phyloP scores from a whole-genome alignment of 2,888 invertebrate genomes.

The Drosophila planitibia region DNA sequence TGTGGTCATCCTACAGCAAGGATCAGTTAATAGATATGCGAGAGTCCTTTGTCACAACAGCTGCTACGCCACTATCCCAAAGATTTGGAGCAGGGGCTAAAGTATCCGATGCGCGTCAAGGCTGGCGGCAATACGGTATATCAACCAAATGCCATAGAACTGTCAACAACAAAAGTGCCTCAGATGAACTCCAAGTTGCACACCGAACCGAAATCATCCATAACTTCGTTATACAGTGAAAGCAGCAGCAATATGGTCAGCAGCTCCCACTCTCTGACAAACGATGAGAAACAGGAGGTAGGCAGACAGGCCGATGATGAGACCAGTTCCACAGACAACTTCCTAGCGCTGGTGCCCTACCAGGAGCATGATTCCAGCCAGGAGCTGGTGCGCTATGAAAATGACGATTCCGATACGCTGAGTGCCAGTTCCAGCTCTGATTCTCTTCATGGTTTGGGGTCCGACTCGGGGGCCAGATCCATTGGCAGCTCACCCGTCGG shows the following conservation, averaged over 20 bases:
- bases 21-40: conserved; percentile 65
- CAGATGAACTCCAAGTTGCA: background rate
- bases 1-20: conserved; percentile 36
- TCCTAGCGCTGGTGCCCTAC: conserved; percentile 49
- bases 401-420: conserved; percentile 26
- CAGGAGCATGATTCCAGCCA: conserved; percentile 8
- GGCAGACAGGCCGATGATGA: conserved; percentile 12
- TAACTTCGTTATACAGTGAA: background rate
- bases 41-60: conserved; percentile 46
- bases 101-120: conserved; percentile 39
- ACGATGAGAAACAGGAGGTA: conserved; percentile 1
- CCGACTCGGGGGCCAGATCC: conserved; percentile 12
- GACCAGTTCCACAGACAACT: conserved; percentile 19
- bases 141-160: background rate
- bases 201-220: background rate
- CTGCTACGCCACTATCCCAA: conserved; percentile 31
- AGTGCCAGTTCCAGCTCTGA: conserved; percentile 1
- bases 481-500: conserved; percentile 1
- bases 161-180: background rate
- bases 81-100: background rate
- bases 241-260: background rate
- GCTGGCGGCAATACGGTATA: conserved; percentile 41
- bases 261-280: background rate
- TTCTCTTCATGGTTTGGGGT: background rate
- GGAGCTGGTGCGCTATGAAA: conserved; percentile 37